Conservation (phyloP, 2,797 vertebrate species). For the Graptemys geographica region DNA sequence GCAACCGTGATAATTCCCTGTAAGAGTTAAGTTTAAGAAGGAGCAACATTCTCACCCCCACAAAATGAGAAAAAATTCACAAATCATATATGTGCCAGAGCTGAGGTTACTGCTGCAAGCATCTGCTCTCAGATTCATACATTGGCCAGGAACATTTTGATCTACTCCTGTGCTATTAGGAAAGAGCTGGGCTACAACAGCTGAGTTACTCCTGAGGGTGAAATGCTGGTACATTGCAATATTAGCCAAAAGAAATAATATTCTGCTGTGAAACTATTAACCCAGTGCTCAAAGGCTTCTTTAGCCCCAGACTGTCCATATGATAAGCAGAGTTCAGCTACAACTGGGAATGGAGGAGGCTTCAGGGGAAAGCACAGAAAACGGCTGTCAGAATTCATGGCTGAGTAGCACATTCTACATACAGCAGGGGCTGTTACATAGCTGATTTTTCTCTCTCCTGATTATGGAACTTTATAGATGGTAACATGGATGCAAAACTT, state of each 20-base stretch:
- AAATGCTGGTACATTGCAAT: constrained; percentile 13
- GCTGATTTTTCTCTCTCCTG: constrained; percentile 4
- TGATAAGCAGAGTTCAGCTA: not conserved
- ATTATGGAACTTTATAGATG: not conserved
- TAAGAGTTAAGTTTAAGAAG: not conserved
- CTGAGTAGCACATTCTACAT: not conserved
- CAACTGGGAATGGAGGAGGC: not conserved
- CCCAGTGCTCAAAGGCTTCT: not conserved
- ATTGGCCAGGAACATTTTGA: not conserved
- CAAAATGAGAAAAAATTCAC: not conserved
- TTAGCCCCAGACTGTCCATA: not conserved
- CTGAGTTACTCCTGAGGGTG: not conserved
- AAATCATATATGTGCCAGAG: not conserved
- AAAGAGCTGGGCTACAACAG: constrained; percentile 10
- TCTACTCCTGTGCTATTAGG: not conserved
- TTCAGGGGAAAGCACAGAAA: not conserved
- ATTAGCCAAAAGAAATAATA: constrained; percentile 15
- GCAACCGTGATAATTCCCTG: not conserved
- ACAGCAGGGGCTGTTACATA: not conserved
- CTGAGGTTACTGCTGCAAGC: not conserved
- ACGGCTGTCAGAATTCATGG: constrained; percentile 29
- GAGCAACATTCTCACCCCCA: not conserved
- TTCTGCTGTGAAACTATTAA: not conserved
- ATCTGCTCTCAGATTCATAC: not conserved
- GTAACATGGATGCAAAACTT: constrained; percentile 1